These are phyloP conservation scores for Sphaeramia orbicularis DNA, from an alignment of 2,797 vertebrate species.

Conservation along the genomic window DNA sequence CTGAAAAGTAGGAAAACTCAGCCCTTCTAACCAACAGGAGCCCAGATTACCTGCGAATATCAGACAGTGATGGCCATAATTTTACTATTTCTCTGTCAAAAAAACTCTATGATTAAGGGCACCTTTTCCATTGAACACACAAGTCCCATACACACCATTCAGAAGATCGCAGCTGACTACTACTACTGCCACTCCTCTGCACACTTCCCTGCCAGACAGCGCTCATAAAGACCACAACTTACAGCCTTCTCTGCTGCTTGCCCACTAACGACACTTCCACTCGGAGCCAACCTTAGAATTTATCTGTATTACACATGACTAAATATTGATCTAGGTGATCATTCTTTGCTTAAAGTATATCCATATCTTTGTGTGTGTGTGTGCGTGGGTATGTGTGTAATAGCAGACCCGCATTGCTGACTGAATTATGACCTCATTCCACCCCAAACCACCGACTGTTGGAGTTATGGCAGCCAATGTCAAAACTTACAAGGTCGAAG, in stretches of 20 bases:
- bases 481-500: slow-evolving; percentile 71
- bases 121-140: background rate
- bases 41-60: background rate
- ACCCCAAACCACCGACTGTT: slow-evolving; percentile 27
- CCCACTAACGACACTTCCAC: slow-evolving; percentile 34
- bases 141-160: background rate
- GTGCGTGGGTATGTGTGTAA: slow-evolving; percentile 4
- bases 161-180: background rate
- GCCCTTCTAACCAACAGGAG: too few relatives aligned
- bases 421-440: slow-evolving; percentile 69
- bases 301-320: slow-evolving; percentile 68
- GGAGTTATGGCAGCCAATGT: slow-evolving; percentile 59
- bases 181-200: background rate
- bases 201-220: slow-evolving; percentile 19
- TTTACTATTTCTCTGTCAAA: background rate
- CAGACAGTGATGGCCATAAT: background rate
- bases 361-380: slow-evolving; percentile 33
- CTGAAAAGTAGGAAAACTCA: too few relatives aligned
- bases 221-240: slow-evolving; percentile 54
- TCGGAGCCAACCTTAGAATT: slow-evolving; percentile 59
- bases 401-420: slow-evolving; percentile 7
- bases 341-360: slow-evolving; percentile 74
- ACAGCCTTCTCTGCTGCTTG: slow-evolving; percentile 48
- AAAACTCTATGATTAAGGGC: background rate
- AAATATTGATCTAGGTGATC: slow-evolving; percentile 81